Evolutionary conservation across 2,797 vertebrate species (phyloP), one percentile per base, ranked within the genome.

Genomic region (Avahi laniger): DNA sequence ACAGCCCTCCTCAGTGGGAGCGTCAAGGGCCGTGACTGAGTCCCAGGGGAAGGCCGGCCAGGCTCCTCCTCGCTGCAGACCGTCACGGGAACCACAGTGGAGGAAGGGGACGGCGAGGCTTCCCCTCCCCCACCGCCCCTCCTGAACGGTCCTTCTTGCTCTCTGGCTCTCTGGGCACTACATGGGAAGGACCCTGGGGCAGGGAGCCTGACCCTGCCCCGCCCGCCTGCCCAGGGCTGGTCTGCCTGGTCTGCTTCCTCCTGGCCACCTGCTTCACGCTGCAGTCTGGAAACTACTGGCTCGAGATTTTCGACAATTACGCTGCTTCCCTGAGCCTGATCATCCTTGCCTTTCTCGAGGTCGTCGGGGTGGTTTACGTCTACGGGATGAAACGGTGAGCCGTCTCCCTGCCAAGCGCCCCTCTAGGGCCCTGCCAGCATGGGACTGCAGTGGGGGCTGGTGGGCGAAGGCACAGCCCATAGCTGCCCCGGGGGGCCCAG

Each of bases 231-330:
- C 2, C 8, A 99, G 99, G 97, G 2, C 7, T 99, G 52, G 75
- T 98, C 85, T 99, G 99, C 93, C 28, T 99, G n/a, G 0, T 98
- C 41, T 96, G 95, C 57, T 99, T 99, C 98, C 91, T 98, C 75
- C 3, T 94, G 5, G 98, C 99, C 67, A 98, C 99, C 67, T 99
- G 99, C 96, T 99, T 99, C 98, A 98, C 98, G 0, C 80, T 99
- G 98, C 98, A 98, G 50, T 99, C 99, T 0, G 99, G 99, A 8
- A 99, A 98, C 98, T 99, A 99, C 98, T 99, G 99, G 99, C 98
- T 99, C 63, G 99, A 99, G 97, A 97, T 99, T 93, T 99, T 99
- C 35, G 99, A 99, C 96, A 98, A 86, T 96, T 99, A 99, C 0
- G 99, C 98, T 11, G 99, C 98, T 28, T 99, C 99, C 0, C 46